Base-by-base conservation (phyloP, 2,113 vertebrate genomes). In the Athene cunicularia region DNA sequence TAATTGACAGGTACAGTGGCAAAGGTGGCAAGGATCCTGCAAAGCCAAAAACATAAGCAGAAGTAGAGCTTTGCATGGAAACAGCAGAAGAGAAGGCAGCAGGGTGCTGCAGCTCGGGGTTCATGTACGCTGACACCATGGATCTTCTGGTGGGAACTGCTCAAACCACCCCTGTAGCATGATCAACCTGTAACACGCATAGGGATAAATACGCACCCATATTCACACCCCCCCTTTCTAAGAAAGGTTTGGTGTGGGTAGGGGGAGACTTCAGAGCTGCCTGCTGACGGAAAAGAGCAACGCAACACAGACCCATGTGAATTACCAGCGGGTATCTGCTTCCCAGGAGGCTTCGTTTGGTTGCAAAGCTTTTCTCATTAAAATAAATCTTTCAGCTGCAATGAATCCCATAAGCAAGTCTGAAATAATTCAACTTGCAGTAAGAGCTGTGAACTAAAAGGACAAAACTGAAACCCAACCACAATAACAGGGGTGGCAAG, bases 301-400 rank as follows among this genome's bases (percentile, higher is more conserved):
- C 2, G 18, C 23, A 55, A 50, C 45, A 43, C 33, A 43, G 17
- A 56, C 37, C 56, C 73, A 66, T 9, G 30, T 11, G 73, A 52
- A 52, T 76, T 74, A 67, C 67, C 58, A 62, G 26, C 67, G 52
- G 49, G 45, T 30, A 19, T 28, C 23, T 3, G 1, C 56, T 90
- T 93, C 86, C 83, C 15, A 0, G 30, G 64, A 55, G 93, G 21
- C 59, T 80, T 86, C 81, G 35, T 86, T 89, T 18, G 53, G 30
- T 80, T 75, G 63, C 76, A 80, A 83, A 88, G 53, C 59, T 83
- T 59, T 76, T 62, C 88, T 49, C 67, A 33, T 68, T 15, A 80
- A 94, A 92, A 60, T 50, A 74, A 95, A 95, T 9, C 85, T 62
- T 21, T 66, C 87, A 73, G 85, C 81, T 93, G 77, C 95, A 91